Base-by-base conservation (phyloP, 2,797 vertebrate species). In the Babyrousa celebensis region DNA sequence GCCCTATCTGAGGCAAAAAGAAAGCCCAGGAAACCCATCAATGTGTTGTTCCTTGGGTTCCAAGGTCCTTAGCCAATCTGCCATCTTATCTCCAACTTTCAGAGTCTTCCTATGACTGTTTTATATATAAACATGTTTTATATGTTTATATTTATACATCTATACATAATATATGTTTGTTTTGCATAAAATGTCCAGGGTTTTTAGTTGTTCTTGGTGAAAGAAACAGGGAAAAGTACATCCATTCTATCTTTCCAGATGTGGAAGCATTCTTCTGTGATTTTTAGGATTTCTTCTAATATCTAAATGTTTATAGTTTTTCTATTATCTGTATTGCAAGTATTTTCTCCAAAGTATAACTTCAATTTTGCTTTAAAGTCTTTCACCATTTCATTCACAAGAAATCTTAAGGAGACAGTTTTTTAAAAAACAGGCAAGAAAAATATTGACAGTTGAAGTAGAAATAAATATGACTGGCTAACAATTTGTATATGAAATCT, bases 281-380 rank as follows among this genome's bases (percentile, higher is more conserved):
- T 21, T 75, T 89, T 68, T 48, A 43, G 40, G 12, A 32, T 72
- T 32, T 89, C 12, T 70, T 70, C 40, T 70, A 60, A 84, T 60
- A 48, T 60, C 36, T 18, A 4, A 74, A 20, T 36, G 43, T 70
- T 70, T 62, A n/a, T 29, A 74, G 4, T 78, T 84, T 62, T 89
- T 40, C 68, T 94, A 8, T 88, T 74, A 70, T 10, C 54, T 75
- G 1, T 52, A 83, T 68, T 70, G 54, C n/a, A 29, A 21, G 65
- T 62, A 77, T 77, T 89, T 84, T 84, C 23, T 36, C 8, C 14
- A 23, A 85, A 18, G 20, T 89, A 2, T 52, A 54, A 85, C 23
- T 77, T 82, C 68, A 75, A 82, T 68, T 86, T 89, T 74, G 16
- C 20, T 72, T 82, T 18, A 27, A 80, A 92, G 23, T 56, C 29